Percentiles rank a stretch among this genome's conserved stretches.
Evolutionary conservation across 2,888 invertebrate species (phyloP).

Genomic region (Cheilosia impressa): DNA sequence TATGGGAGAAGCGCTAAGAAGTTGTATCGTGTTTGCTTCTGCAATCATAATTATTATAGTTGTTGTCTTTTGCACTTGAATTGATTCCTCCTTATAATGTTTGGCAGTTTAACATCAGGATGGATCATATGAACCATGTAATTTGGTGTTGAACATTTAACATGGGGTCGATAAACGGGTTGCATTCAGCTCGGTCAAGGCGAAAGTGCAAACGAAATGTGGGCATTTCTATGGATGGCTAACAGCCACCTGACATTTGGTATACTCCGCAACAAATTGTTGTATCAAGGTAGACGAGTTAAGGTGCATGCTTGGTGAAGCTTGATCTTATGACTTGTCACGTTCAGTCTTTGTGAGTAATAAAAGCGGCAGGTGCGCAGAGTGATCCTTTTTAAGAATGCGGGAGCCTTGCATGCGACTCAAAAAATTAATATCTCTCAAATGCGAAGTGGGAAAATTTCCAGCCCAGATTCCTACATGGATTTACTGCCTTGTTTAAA

Average conservation of each 20-base stretch:
- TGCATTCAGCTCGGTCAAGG: neutral
- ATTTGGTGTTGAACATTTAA: constrained; percentile 1
- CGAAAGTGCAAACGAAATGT: neutral
- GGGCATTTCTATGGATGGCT: neutral
- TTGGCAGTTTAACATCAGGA: constrained; percentile 30
- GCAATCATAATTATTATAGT: constrained; percentile 53
- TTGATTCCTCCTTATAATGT: constrained; percentile 51
- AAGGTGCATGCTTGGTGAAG: neutral
- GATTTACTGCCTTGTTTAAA: too few species aligned
- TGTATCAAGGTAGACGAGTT: neutral
- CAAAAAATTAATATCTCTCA: too few species aligned
- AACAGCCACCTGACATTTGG: neutral
- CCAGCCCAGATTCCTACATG: too few species aligned
- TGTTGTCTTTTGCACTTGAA: constrained; percentile 58
- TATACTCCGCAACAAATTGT: neutral
- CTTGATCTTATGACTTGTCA: too few species aligned
- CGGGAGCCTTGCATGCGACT: too few species aligned
- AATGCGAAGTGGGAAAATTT: too few species aligned
- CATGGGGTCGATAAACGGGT: neutral
- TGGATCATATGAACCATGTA: constrained; percentile 8
- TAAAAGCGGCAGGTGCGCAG: too few species aligned
- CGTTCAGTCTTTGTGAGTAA: too few species aligned
- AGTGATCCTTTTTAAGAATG: too few species aligned
- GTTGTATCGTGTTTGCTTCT: constrained; percentile 17
- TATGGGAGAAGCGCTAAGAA: constrained; percentile 21